Evolutionary conservation across 1,140 invertebrate species (phyloP).

Genomic region (Holotrichia oblita): DNA sequence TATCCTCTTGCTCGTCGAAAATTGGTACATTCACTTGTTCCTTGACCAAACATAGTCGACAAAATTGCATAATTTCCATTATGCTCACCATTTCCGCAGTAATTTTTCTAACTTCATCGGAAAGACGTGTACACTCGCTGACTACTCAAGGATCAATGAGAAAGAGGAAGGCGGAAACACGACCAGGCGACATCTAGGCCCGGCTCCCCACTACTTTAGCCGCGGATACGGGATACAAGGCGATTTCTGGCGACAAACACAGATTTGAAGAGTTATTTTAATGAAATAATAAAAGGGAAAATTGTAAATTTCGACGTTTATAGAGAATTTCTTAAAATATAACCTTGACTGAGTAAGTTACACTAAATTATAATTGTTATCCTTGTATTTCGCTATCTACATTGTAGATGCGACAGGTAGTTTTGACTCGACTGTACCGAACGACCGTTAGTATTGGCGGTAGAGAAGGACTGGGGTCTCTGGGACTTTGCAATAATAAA

Average conservation of each 20-base stretch:
- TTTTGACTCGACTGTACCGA: no score
- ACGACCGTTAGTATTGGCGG: no score
- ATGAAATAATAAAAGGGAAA: no score
- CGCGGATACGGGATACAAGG: no score
- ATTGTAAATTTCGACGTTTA: no score
- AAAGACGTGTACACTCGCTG: neutral
- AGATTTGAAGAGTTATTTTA: neutral
- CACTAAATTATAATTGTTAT: no score
- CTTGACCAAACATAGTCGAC: slow-evolving; percentile 69
- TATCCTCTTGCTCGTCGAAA: slow-evolving; percentile 67
- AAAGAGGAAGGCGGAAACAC: slow-evolving; percentile 4
- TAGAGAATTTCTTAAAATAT: no score
- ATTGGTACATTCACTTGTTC: slow-evolving; percentile 67
- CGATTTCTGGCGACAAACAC: neutral
- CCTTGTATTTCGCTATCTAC: no score
- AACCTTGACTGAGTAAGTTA: no score
- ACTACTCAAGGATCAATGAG: slow-evolving; percentile 1
- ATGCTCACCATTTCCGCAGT: slow-evolving; percentile 59
- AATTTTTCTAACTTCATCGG: slow-evolving; percentile 5
- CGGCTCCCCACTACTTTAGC: neutral
- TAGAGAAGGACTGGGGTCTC: no score
- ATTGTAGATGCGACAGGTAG: no score
- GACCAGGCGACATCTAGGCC: neutral
- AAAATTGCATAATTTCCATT: slow-evolving; percentile 66
- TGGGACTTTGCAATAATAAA: no score